These are phyloP conservation scores for Tortricodes alternella DNA, from an alignment of 2,888 invertebrate species.

Conservation along the genomic window DNA sequence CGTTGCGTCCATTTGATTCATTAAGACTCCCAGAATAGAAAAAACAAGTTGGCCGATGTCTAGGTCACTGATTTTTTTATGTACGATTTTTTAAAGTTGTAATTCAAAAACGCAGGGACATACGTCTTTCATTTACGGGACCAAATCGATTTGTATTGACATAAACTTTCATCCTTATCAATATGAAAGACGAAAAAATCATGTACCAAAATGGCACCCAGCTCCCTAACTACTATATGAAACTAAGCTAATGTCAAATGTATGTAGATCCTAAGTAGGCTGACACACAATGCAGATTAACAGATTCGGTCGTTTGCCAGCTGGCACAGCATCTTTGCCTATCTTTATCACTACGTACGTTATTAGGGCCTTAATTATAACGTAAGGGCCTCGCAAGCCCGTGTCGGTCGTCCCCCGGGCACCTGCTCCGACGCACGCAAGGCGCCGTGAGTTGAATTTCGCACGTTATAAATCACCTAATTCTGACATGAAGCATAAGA, in stretches of 20 bases:
- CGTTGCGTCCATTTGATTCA: too few species aligned
- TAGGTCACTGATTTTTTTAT: too few species aligned
- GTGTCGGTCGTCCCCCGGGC: constrained; percentile 13
- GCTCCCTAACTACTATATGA: too few species aligned
- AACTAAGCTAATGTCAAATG: constrained; percentile 19
- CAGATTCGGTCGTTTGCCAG: constrained; percentile 17
- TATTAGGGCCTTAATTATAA: constrained; percentile 23
- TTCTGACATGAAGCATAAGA: constrained; percentile 26
- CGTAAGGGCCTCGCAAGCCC: neutral
- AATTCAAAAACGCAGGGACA: too few species aligned
- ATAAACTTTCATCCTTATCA: too few species aligned
- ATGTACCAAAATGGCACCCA: too few species aligned
- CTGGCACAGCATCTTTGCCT: constrained; percentile 15
- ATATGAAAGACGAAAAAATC: too few species aligned
- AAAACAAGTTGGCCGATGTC: too few species aligned
- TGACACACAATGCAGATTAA: constrained; percentile 18
- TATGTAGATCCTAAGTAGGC: constrained; percentile 17
- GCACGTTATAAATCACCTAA: constrained; percentile 27
- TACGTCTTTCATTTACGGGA: too few species aligned
- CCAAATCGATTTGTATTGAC: too few species aligned
- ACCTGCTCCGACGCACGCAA: constrained; percentile 24
- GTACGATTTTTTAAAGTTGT: too few species aligned
- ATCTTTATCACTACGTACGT: neutral
- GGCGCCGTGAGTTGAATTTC: constrained; percentile 28
- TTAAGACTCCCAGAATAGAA: too few species aligned